These are phyloP conservation scores for Falcunculus frontatus DNA, from an alignment of 2,113 vertebrate genomes.

Conservation along the genomic window DNA sequence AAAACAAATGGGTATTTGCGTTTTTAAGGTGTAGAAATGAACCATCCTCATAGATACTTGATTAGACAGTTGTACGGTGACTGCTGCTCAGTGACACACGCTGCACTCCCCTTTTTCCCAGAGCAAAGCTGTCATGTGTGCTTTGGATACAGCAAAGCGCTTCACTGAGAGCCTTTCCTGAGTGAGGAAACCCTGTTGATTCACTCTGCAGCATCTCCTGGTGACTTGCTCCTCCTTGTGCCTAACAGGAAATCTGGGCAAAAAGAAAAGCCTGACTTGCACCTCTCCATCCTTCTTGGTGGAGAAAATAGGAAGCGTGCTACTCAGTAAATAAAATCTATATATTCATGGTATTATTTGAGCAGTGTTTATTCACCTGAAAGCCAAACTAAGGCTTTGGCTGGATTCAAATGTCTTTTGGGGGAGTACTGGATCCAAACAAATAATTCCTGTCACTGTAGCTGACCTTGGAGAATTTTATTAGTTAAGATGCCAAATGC, in stretches of 20 bases:
- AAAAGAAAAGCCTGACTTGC: neutral
- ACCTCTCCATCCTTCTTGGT: neutral
- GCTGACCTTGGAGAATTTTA: neutral
- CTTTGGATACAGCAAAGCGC: neutral
- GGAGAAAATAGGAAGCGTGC: neutral
- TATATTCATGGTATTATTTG: neutral
- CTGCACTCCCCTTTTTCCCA: neutral
- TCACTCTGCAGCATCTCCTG: neutral
- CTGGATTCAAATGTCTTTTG: neutral
- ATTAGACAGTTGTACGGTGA: neutral
- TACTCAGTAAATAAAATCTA: neutral
- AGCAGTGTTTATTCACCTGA: neutral
- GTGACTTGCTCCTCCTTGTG: neutral
- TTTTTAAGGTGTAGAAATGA: neutral
- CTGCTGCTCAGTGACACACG: neutral
- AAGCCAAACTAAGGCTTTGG: neutral
- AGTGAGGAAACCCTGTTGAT: neutral
- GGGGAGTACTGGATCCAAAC: neutral
- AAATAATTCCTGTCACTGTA: neutral
- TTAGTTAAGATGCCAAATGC: neutral
- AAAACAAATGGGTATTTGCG: neutral
- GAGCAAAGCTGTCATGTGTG: neutral
- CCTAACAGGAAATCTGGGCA: neutral
- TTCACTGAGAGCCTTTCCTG: neutral
- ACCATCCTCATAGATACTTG: neutral